These are phyloP conservation scores for Pachyuromys duprasi DNA, from an alignment of 2,797 vertebrate species.

Conservation along the genomic window DNA sequence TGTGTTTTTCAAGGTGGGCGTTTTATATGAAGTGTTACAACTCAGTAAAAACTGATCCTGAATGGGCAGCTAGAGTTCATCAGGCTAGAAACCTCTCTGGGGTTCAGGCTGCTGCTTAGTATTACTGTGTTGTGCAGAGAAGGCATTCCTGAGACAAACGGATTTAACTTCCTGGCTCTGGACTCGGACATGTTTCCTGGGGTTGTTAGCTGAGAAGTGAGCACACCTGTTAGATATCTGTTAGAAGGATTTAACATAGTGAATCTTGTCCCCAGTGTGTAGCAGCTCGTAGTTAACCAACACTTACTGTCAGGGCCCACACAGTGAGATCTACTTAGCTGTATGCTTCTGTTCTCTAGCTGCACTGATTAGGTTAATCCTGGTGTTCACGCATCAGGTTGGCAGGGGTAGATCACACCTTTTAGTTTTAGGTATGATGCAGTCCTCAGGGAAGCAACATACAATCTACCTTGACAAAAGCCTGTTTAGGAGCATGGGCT, in stretches of 20 bases:
- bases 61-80: neutral
- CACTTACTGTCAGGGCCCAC: neutral
- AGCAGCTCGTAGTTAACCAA: neutral
- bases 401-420: neutral
- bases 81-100: neutral
- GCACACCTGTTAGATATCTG: neutral
- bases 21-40: constrained; percentile 10
- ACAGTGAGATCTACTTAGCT: neutral
- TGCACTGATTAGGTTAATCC: neutral
- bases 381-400: neutral
- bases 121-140: neutral
- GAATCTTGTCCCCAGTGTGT: neutral
- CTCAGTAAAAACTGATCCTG: constrained; percentile 33
- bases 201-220: neutral
- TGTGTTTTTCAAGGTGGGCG: neutral
- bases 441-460: neutral
- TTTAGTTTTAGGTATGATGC: neutral
- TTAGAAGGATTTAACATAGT: neutral
- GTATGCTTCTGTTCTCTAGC: neutral
- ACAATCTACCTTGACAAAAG: constrained; percentile 45
- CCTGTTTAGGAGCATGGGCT: constrained; percentile 15
- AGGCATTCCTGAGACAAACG: neutral
- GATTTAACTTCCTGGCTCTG: neutral
- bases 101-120: neutral
- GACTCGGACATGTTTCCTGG: neutral